Evolutionary conservation across 1,140 invertebrate genomes (phyloP).

Genomic region (Drosophila suzukii): DNA sequence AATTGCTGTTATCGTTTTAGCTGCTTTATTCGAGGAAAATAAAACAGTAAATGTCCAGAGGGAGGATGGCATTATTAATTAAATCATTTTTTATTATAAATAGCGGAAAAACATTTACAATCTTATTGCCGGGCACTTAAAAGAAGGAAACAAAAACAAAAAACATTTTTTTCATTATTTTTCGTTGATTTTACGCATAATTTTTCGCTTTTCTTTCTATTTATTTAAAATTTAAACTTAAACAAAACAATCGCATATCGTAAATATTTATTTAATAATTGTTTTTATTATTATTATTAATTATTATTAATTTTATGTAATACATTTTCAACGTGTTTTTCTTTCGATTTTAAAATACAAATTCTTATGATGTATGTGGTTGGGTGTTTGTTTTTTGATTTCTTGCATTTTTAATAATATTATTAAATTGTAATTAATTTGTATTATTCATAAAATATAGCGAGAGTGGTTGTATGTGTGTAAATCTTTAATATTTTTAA

Average conservation of each 20-base stretch:
- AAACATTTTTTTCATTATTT: slow-evolving; percentile 40
- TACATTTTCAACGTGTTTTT: slow-evolving; percentile 79
- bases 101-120: slow-evolving; percentile 78
- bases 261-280: slow-evolving; percentile 52
- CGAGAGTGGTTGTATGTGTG: slow-evolving; percentile 21
- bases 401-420: slow-evolving; percentile 54
- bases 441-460: slow-evolving; percentile 64
- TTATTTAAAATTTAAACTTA: slow-evolving; percentile 72
- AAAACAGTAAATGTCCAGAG: slow-evolving; percentile 50
- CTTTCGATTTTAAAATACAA: slow-evolving; percentile 73
- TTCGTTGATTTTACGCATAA: slow-evolving; percentile 31
- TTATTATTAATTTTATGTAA: slow-evolving; percentile 74
- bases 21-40: slow-evolving; percentile 43
- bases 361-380: slow-evolving; percentile 65
- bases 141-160: slow-evolving; percentile 54
- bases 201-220: slow-evolving; percentile 40
- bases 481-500: slow-evolving; percentile 48
- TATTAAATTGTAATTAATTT: slow-evolving; percentile 71
- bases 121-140: slow-evolving; percentile 75
- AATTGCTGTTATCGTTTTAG: slow-evolving; percentile 36
- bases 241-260: slow-evolving; percentile 77
- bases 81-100: slow-evolving; percentile 60
- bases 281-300: slow-evolving; percentile 55
- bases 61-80: slow-evolving; percentile 37
- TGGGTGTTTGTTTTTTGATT: slow-evolving; percentile 39